Percentiles rank a stretch among this genome's conserved stretches.
phyloP scores from a whole-genome alignment of 2,888 invertebrate species.

The Melolontha melolontha region DNA sequence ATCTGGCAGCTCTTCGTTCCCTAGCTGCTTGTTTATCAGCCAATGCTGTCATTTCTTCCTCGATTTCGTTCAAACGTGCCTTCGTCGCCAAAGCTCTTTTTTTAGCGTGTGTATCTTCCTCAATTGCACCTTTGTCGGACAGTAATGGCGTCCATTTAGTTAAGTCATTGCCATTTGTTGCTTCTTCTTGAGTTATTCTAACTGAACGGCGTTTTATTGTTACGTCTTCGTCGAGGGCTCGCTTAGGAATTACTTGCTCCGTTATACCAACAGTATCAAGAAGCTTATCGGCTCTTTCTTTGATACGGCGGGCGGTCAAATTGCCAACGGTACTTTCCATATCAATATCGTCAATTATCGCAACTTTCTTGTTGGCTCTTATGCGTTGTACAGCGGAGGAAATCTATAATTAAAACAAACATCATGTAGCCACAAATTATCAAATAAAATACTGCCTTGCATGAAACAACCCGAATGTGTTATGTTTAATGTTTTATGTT shows the following conservation, averaged over 20 bases:
- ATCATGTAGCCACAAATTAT: constrained; percentile 18
- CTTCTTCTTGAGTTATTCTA: constrained; percentile 54
- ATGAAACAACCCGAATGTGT: constrained; percentile 29
- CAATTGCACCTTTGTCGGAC: constrained; percentile 53
- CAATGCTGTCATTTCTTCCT: constrained; percentile 80
- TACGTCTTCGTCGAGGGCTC: constrained; percentile 56
- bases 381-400: constrained; percentile 72
- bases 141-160: constrained; percentile 75
- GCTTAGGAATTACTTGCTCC: constrained; percentile 67
- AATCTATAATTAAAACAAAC: constrained; percentile 65
- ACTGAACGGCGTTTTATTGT: constrained; percentile 65
- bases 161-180: constrained; percentile 57
- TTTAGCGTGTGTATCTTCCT: constrained; percentile 62
- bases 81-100: constrained; percentile 58
- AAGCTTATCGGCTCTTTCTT: constrained; percentile 73
- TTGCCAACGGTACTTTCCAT: constrained; percentile 72
- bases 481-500: constrained; percentile 14
- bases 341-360: constrained; percentile 74
- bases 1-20: constrained; percentile 78
- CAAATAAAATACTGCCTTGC: constrained; percentile 32
- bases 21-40: constrained; percentile 77
- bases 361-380: constrained; percentile 72
- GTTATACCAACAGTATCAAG: constrained; percentile 74
- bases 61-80: constrained; percentile 78
- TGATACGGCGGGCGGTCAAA: constrained; percentile 70